phyloP scores from a whole-genome alignment of 2,888 invertebrate species.

The Caenorhabditis panamensis region DNA sequence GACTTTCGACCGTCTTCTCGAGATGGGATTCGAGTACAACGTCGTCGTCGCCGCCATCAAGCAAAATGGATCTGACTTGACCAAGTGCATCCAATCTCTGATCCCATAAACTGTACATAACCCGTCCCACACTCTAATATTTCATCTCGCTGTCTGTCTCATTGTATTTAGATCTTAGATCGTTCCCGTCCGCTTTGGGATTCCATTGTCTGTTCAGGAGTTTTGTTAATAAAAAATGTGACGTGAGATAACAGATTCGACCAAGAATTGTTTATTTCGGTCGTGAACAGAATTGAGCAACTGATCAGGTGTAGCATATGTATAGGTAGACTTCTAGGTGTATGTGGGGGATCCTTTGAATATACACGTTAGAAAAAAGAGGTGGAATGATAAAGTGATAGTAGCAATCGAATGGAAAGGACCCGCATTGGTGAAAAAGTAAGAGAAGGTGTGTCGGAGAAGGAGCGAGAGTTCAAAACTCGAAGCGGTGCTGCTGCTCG shows the following conservation, averaged over 20 bases:
- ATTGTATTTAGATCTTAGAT: background rate
- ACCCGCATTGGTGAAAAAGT: slow-evolving; percentile 28
- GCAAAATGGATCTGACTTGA: slow-evolving; percentile 21
- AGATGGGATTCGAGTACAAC: slow-evolving; percentile 55
- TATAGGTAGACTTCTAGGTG: background rate
- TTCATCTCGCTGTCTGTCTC: too few species aligned
- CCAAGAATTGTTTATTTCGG: background rate
- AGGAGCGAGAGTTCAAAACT: slow-evolving; percentile 10
- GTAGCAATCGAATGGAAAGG: background rate
- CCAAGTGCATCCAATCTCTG: slow-evolving; percentile 15
- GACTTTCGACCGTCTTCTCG: slow-evolving; percentile 48
- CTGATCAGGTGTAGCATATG: background rate
- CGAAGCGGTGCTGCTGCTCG: slow-evolving; percentile 32
- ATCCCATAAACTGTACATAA: slow-evolving; percentile 19
- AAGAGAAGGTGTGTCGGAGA: background rate
- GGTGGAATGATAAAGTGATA: background rate
- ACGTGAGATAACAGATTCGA: slow-evolving; percentile 6
- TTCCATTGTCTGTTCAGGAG: background rate
- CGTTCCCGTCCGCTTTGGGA: background rate
- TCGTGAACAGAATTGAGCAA: slow-evolving; percentile 6
- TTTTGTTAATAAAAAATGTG: slow-evolving; percentile 36
- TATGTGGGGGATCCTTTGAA: background rate
- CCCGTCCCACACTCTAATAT: slow-evolving; percentile 28
- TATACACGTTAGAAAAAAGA: slow-evolving; percentile 19
- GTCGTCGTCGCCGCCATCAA: slow-evolving; percentile 31